These are phyloP conservation scores for Dusona sp. DNA, from an alignment of 2,888 invertebrate species.

Conservation along the genomic window DNA sequence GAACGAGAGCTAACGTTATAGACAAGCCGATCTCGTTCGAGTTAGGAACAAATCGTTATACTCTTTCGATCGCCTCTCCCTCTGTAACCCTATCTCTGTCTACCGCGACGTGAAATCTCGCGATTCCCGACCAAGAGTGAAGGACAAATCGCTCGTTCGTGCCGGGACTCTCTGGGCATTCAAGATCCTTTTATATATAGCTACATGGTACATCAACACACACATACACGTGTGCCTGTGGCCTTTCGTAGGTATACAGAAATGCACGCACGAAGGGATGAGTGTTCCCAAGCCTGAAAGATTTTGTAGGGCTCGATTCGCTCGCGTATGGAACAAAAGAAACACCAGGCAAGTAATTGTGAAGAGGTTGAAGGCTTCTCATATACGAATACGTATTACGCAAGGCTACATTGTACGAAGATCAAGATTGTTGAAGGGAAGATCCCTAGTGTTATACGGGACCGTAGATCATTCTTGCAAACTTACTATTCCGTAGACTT, in stretches of 20 bases:
- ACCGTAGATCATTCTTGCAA: constrained; percentile 48
- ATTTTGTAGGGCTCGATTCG: constrained; percentile 35
- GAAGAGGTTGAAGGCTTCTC: constrained; percentile 34
- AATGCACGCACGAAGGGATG: constrained; percentile 29
- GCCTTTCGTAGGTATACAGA: constrained; percentile 37
- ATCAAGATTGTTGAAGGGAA: constrained; percentile 53
- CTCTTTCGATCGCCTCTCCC: constrained; percentile 43
- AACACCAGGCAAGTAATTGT: constrained; percentile 46
- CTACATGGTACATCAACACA: background rate
- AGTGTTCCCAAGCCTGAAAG: constrained; percentile 45
- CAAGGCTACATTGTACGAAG: constrained; percentile 52
- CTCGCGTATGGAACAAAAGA: background rate
- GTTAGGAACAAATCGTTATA: constrained; percentile 63
- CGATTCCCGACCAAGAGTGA: constrained; percentile 63
- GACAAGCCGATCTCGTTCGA: constrained; percentile 55
- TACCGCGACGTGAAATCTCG: constrained; percentile 61
- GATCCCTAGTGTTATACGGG: constrained; percentile 53
- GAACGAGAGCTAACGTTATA: constrained; percentile 33
- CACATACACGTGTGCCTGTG: background rate
- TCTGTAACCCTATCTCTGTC: constrained; percentile 43
- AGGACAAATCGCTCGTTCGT: constrained; percentile 73
- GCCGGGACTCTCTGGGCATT: constrained; percentile 61
- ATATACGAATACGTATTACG: constrained; percentile 37
- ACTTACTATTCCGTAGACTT: constrained; percentile 7
- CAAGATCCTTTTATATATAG: constrained; percentile 14